phyloP scores from a whole-genome alignment of 1,140 invertebrate genomes.

The Solen grandis region DNA sequence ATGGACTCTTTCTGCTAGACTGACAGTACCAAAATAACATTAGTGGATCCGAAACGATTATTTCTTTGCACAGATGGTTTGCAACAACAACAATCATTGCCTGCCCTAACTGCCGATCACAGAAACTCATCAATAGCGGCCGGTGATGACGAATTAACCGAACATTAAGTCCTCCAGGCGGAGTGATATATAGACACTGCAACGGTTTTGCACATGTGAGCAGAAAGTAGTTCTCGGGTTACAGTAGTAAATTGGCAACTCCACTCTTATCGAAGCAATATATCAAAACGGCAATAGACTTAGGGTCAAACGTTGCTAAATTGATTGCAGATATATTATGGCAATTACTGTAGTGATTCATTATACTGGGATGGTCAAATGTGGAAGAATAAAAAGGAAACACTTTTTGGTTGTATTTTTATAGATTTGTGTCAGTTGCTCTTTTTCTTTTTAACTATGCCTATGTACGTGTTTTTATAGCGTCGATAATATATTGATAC shows the following conservation, averaged over 20 bases:
- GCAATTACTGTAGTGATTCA: constrained; percentile 39
- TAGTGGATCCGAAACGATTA: constrained; percentile 6
- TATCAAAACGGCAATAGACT: constrained; percentile 21
- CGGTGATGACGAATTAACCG: constrained; percentile 38
- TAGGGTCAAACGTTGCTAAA: constrained; percentile 12
- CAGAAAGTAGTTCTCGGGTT: constrained; percentile 29
- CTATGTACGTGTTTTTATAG: background rate
- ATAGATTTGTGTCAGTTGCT: background rate
- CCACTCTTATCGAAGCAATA: constrained; percentile 4
- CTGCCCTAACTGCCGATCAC: constrained; percentile 15
- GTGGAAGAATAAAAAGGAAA: background rate
- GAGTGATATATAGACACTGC: constrained; percentile 34
- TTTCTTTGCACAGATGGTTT: constrained; percentile 44
- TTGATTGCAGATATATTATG: constrained; percentile 36
- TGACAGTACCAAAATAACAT: constrained; percentile 39
- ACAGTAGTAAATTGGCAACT: background rate
- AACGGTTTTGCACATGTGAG: background rate
- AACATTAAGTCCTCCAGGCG: constrained; percentile 37
- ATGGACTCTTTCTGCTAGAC: background rate
- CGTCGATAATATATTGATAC: background rate
- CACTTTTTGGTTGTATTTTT: background rate
- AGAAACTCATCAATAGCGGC: constrained; percentile 27
- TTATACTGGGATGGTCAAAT: background rate
- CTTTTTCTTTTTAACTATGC: background rate
- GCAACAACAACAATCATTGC: constrained; percentile 43